Evolutionary conservation across 2,888 invertebrate genomes (phyloP).

Genomic region (Caenorhabditis imperialis): DNA sequence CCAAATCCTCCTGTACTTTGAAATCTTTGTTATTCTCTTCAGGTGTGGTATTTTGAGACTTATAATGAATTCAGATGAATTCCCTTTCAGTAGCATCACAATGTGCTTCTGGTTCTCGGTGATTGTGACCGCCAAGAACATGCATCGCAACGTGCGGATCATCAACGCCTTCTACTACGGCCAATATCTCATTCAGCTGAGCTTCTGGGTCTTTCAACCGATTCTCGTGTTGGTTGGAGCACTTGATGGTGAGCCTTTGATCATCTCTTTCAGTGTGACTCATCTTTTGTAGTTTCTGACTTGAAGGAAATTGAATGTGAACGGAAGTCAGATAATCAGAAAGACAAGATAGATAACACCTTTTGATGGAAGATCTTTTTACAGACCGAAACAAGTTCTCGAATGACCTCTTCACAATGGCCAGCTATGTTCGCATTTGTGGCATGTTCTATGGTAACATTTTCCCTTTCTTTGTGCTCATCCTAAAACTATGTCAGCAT

Average conservation of each 20-base stretch:
- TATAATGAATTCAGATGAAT: too few species aligned
- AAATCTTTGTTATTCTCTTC: not conserved
- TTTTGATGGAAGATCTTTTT: conserved; percentile 3
- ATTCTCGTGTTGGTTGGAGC: conserved; percentile 13
- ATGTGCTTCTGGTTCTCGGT: conserved; percentile 40
- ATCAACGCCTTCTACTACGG: conserved; percentile 35
- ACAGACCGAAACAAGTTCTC: conserved; percentile 31
- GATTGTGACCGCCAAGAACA: conserved; percentile 26
- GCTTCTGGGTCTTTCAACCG: conserved; percentile 43
- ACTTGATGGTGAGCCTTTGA: conserved; percentile 23
- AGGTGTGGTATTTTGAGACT: not conserved
- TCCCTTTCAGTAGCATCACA: conserved; percentile 20
- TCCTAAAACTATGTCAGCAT: conserved; percentile 20
- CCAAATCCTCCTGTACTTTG: too few species aligned
- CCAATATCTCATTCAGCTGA: conserved; percentile 38
- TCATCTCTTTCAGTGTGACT: too few species aligned
- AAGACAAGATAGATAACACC: too few species aligned
- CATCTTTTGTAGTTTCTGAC: too few species aligned
- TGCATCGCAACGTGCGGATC: conserved; percentile 34
- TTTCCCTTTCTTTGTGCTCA: not conserved
- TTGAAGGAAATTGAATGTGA: too few species aligned
- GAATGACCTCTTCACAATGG: conserved; percentile 30
- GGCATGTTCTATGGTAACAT: conserved; percentile 38
- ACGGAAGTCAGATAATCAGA: too few species aligned
- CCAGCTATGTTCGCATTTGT: conserved; percentile 27